Conservation (phyloP, 1,140 invertebrate genomes). For the Asbolus verrucosus region DNA sequence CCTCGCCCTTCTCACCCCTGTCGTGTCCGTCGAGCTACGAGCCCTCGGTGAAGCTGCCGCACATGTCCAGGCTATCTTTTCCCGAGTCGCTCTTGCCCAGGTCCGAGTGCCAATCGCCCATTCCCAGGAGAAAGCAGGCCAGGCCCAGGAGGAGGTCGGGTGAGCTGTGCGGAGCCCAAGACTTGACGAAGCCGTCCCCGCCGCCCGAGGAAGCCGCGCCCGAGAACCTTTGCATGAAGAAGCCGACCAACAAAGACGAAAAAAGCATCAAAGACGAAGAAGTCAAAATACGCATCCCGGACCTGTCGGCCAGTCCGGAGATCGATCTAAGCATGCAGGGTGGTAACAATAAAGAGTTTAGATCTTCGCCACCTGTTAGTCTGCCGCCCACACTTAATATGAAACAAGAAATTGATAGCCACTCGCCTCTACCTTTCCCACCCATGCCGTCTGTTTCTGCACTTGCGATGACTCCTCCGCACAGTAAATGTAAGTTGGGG, state of each 20-base stretch:
- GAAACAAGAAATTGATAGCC: slow-evolving; percentile 67
- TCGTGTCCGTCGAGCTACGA: slow-evolving; percentile 51
- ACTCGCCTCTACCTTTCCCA: slow-evolving; percentile 74
- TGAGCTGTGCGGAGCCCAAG: slow-evolving; percentile 75
- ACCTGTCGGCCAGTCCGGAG: slow-evolving; percentile 65
- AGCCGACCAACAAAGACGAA: slow-evolving; percentile 57
- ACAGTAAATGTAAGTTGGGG: slow-evolving; percentile 73
- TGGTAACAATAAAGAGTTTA: slow-evolving; percentile 56
- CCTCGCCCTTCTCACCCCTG: slow-evolving; percentile 56
- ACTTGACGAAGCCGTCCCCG: slow-evolving; percentile 62
- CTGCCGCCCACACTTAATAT: slow-evolving; percentile 66
- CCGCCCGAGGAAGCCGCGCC: slow-evolving; percentile 63
- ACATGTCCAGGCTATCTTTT: slow-evolving; percentile 69
- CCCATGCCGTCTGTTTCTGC: slow-evolving; percentile 79
- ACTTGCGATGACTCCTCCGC: slow-evolving; percentile 79
- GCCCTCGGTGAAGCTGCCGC: slow-evolving; percentile 64
- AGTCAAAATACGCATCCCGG: slow-evolving; percentile 61
- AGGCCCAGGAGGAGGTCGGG: slow-evolving; percentile 83
- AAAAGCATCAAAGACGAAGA: slow-evolving; percentile 51
- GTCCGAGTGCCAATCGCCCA: slow-evolving; percentile 74
- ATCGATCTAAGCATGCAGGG: slow-evolving; percentile 62
- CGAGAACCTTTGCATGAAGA: slow-evolving; percentile 68
- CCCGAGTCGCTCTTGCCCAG: slow-evolving; percentile 60
- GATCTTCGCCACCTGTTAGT: slow-evolving; percentile 69
- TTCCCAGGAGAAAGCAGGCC: slow-evolving; percentile 84